Conservation (phyloP, 2,888 invertebrate species). For the Chamaedrilus cognettii region DNA sequence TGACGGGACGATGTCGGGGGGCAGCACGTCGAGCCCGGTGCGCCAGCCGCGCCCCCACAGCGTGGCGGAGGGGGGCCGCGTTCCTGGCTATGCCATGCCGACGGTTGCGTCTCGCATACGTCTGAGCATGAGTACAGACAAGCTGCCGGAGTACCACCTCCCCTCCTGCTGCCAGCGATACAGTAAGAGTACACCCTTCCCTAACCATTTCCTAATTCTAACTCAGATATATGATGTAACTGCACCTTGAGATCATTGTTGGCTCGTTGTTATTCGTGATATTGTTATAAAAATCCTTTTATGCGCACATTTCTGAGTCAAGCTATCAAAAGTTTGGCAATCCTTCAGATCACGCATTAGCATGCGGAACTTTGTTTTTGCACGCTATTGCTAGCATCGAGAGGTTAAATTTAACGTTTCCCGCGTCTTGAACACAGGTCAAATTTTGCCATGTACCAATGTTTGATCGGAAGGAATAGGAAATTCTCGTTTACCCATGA, state of each 20-base stretch:
- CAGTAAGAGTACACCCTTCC: constrained; percentile 3
- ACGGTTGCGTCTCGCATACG: constrained; percentile 12
- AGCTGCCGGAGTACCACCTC: neutral
- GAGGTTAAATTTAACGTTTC: too few species aligned
- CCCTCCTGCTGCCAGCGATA: constrained; percentile 15
- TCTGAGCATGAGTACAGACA: constrained; percentile 13
- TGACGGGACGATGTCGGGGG: neutral
- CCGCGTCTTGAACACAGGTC: too few species aligned
- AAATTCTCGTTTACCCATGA: too few species aligned
- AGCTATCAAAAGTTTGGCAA: too few species aligned
- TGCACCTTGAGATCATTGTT: neutral
- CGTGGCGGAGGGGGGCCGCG: neutral
- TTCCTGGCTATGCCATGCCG: constrained; percentile 12
- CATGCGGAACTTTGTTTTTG: too few species aligned
- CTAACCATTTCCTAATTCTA: neutral
- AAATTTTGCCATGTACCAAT: too few species aligned
- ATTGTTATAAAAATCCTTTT: too few species aligned
- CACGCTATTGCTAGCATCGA: too few species aligned
- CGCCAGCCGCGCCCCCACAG: neutral
- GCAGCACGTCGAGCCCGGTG: neutral
- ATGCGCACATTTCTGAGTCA: too few species aligned
- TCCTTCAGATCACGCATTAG: too few species aligned
- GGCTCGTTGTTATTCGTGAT: neutral
- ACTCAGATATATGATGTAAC: neutral
- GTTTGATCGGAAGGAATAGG: too few species aligned